Evolutionary conservation across 2,888 invertebrate species (phyloP), one percentile per base, ranked within the genome.

Genomic region (Leistus spinibarbis): DNA sequence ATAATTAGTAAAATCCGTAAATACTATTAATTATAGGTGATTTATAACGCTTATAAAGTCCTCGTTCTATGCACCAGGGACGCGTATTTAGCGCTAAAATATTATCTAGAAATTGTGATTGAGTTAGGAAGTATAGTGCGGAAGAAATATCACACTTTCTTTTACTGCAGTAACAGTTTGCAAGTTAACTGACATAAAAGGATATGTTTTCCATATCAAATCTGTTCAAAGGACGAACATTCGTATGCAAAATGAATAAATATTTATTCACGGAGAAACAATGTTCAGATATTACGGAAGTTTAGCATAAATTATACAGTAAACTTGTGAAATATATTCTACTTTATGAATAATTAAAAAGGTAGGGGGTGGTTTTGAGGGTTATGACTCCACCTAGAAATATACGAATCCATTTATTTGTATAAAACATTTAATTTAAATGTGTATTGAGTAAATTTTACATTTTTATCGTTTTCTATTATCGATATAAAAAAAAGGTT

Each of bases 131-230:
- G 40, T 40, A 13, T 40, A 10, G 7, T 40, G 40, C 40, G 40
- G 40, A 40, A 22, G 60, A 60, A 57, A 60, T 54, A 54, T 3
- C 54, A 54, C 5, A 54, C 17, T 60, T 19, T 57, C 57, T 57
- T 10, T 40, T 40, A 40, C 13, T 2, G 13, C 13, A 40, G 40
- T 10, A 40, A 40, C n/a, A 60, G 60, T 22, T 60, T 10, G 60
- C 22, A 60, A 60, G 22, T 22, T 60, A 16, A 60, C n/a, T n/a
- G 19, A 60, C 60, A 60, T 60, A 60, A 20, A 60, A 60, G 60
- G 60, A 60, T 60, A 60, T 60, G 60, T 17, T 17, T 60, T 10
- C 10, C 22, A 60, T 17, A 13, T 20, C 60, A 60, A 40, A 40
- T 40, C 40, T 40, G 40, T 40, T 60, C 22, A 60, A 60, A 60